A percentile compares a stretch with the other conserved stretches of the same genome.
Conservation (phyloP, 2,113 vertebrate genomes). For the Glaucidium brasilianum region DNA sequence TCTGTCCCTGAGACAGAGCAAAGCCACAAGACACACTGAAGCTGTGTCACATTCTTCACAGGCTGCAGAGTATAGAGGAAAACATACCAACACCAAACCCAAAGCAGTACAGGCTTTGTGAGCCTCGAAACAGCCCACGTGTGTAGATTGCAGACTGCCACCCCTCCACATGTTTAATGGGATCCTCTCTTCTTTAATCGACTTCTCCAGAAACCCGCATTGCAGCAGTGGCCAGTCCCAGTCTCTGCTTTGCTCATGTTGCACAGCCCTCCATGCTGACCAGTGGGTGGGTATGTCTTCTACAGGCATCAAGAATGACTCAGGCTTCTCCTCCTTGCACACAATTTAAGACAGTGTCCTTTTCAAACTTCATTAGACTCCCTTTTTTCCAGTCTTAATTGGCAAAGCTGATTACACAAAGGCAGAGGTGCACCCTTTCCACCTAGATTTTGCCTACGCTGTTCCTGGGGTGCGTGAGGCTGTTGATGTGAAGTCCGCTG, state of each 20-base stretch:
- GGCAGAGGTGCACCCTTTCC: neutral
- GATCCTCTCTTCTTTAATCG: neutral
- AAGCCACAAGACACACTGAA: neutral
- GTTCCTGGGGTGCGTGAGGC: conserved; percentile 62
- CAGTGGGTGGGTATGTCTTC: neutral
- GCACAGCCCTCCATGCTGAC: neutral
- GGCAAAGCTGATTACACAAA: conserved; percentile 21
- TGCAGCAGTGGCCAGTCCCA: neutral
- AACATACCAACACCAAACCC: neutral
- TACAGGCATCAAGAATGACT: neutral
- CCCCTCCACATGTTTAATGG: fast-evolving
- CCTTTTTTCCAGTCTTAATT: conserved; percentile 39
- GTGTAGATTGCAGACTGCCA: neutral
- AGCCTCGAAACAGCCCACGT: neutral
- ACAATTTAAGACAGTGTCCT: neutral
- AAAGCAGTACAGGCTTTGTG: neutral
- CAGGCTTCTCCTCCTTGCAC: neutral
- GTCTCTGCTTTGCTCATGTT: neutral
- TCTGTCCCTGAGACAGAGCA: neutral
- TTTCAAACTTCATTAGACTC: conserved; percentile 35
- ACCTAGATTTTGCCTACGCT: conserved; percentile 43
- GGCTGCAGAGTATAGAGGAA: neutral
- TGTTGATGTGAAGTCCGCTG: conserved; percentile 81
- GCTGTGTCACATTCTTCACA: neutral
- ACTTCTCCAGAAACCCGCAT: neutral